A percentile compares a stretch with the other conserved stretches of the same genome.
These are phyloP conservation scores for Chymomyza caudatula DNA, from an alignment of 2,888 invertebrate genomes.

Conservation along the genomic window DNA sequence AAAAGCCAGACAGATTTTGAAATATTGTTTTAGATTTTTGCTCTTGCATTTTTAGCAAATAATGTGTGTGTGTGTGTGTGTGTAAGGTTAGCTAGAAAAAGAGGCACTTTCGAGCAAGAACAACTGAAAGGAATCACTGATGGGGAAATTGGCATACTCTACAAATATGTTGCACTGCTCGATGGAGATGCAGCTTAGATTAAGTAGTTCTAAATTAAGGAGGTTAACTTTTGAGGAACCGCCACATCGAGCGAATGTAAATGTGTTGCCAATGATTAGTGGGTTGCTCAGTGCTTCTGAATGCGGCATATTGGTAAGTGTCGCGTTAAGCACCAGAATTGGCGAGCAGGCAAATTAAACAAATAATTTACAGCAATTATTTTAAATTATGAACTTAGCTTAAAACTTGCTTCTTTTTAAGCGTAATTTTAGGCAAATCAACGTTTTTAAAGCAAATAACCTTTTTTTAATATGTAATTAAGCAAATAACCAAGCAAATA, in stretches of 20 bases:
- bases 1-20: constrained; percentile 73
- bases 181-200: not conserved
- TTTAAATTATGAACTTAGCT: no score
- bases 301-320: no score
- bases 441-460: no score
- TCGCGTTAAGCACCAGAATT: no score
- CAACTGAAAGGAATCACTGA: constrained; percentile 3
- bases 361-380: no score
- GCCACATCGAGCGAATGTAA: not conserved
- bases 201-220: not conserved
- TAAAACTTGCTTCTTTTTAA: no score
- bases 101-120: constrained; percentile 30
- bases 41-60: constrained; percentile 64
- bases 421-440: no score
- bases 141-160: not conserved
- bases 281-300: no score
- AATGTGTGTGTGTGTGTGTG: constrained; percentile 6
- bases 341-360: no score
- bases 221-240: not conserved
- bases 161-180: not conserved
- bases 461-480: no score
- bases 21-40: constrained; percentile 72
- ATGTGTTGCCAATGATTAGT: not conserved
- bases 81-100: constrained; percentile 51
- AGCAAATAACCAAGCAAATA: no score